A percentile compares a stretch with the other conserved stretches of the same genome.
Evolutionary conservation across 2,888 invertebrate genomes (phyloP).

Genomic region (Polymixis lichenea): DNA sequence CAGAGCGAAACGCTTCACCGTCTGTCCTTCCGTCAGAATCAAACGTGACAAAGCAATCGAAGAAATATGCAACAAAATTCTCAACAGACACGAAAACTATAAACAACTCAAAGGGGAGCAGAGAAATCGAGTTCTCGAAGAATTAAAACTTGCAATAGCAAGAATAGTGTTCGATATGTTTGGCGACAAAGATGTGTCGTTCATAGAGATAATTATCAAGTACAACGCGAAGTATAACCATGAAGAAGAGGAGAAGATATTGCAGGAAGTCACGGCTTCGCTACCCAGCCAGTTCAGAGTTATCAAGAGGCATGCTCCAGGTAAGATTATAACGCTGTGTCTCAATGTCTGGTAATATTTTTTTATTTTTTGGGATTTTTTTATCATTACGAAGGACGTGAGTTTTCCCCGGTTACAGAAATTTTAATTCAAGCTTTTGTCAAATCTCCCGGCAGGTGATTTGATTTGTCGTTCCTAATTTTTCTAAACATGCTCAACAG

Average conservation of each 20-base stretch:
- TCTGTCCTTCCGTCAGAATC: constrained; percentile 56
- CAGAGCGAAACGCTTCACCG: constrained; percentile 20
- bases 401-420: not conserved
- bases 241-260: constrained; percentile 78
- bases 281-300: constrained; percentile 75
- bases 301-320: constrained; percentile 77
- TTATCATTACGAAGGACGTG: not conserved
- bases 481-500: not conserved
- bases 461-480: not conserved
- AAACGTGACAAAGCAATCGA: constrained; percentile 81
- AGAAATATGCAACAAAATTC: constrained; percentile 77
- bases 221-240: constrained; percentile 77
- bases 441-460: not conserved
- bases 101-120: constrained; percentile 69
- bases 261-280: constrained; percentile 76
- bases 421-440: not conserved
- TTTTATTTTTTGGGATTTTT: not conserved
- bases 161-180: constrained; percentile 79
- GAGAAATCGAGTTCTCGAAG: constrained; percentile 72
- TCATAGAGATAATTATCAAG: constrained; percentile 82
- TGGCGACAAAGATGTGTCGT: constrained; percentile 79
- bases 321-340: constrained; percentile 72
- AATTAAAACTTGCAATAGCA: constrained; percentile 71
- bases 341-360: not conserved
- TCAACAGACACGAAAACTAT: constrained; percentile 72